Conservation (phyloP, 2,113 vertebrate genomes). For the Coryphaenoides rupestris region DNA sequence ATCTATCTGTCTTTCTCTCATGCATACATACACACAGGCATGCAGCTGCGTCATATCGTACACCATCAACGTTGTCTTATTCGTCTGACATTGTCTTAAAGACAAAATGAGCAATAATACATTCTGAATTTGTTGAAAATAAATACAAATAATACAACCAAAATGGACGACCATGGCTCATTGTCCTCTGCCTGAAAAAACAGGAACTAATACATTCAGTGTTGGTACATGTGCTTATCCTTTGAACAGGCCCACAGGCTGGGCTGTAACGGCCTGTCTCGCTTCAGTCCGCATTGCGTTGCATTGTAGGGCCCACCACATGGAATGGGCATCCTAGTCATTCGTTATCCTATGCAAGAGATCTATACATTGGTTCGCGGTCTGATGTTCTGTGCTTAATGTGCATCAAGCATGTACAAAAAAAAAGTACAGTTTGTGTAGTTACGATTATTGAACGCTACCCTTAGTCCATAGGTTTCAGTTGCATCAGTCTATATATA, state of each 20-base stretch:
- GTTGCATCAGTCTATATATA: conserved; percentile 11
- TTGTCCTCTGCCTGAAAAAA: conserved; percentile 69
- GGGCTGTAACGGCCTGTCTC: conserved; percentile 9
- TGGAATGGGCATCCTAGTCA: too few relatives aligned
- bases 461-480: background rate
- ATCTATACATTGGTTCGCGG: too few relatives aligned
- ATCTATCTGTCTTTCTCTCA: conserved; percentile 26
- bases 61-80: too few relatives aligned
- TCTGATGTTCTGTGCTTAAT: conserved; percentile 23
- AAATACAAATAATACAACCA: background rate
- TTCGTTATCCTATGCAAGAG: too few relatives aligned
- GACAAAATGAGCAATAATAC: too few relatives aligned
- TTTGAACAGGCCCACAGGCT: conserved; percentile 14
- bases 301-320: too few relatives aligned
- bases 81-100: too few relatives aligned
- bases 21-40: conserved; percentile 22
- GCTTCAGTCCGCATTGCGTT: too few relatives aligned
- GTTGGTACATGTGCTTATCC: conserved; percentile 54
- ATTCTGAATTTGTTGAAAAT: too few relatives aligned
- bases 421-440: conserved; percentile 11
- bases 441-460: conserved; percentile 14
- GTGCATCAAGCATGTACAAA: conserved; percentile 11
- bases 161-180: conserved; percentile 62
- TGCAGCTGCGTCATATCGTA: background rate
- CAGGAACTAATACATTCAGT: conserved; percentile 66